phyloP scores from a whole-genome alignment of 2,888 invertebrate species.

The Stratiomys singularior region DNA sequence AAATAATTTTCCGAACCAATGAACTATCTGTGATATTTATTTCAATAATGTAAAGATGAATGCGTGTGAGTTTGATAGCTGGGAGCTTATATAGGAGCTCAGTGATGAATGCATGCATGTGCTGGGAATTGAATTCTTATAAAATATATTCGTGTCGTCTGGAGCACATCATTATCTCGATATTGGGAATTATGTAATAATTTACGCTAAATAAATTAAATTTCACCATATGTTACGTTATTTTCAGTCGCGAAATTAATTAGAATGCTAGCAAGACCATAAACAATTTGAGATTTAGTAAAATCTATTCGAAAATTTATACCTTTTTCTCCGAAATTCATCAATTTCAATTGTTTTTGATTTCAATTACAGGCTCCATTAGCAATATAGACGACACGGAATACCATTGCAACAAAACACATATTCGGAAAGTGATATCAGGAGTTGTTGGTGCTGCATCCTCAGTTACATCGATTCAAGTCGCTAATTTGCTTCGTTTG shows the following conservation, averaged over 20 bases:
- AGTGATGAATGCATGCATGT: background rate
- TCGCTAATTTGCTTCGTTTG: conserved; percentile 88
- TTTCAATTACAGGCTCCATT: conserved; percentile 88
- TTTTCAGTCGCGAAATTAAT: too few species aligned
- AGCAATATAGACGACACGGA: conserved; percentile 93
- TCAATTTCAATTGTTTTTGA: too few species aligned
- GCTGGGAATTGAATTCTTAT: background rate
- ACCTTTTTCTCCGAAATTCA: too few species aligned
- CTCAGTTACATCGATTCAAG: conserved; percentile 95
- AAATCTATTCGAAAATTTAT: too few species aligned
- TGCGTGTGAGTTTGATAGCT: conserved; percentile 23
- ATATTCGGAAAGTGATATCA: conserved; percentile 86
- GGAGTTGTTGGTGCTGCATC: conserved; percentile 91
- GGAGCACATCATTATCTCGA: too few species aligned
- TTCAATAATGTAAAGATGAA: conserved; percentile 39
- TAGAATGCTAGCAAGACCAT: too few species aligned
- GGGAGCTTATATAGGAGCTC: background rate
- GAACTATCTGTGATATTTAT: conserved; percentile 55
- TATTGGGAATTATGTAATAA: background rate
- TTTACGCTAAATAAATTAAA: background rate
- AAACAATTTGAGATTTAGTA: too few species aligned
- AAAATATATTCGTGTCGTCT: background rate
- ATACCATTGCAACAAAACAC: conserved; percentile 84
- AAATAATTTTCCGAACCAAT: conserved; percentile 65
- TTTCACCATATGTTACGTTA: too few species aligned